Evolutionary conservation across 2,113 vertebrate genomes (phyloP).

Genomic region (Rutilus rutilus): DNA sequence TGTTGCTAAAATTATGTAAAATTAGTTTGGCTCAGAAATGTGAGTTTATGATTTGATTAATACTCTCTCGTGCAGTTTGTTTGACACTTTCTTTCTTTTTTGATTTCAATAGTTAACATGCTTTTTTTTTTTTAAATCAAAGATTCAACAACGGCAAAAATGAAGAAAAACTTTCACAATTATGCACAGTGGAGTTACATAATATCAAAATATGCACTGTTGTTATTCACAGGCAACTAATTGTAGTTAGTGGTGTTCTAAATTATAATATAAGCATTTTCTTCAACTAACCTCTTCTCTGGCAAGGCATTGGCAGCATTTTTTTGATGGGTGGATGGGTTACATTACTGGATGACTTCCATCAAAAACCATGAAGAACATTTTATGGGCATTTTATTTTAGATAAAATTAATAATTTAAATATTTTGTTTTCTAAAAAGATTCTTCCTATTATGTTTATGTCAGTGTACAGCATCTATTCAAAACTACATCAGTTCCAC

Average conservation of each 20-base stretch:
- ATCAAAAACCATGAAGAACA: background rate
- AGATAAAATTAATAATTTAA: background rate
- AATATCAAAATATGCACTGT: constrained; percentile 38
- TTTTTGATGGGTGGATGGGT: background rate
- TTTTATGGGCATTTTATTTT: background rate
- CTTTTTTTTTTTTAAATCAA: too few species aligned
- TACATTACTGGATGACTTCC: background rate
- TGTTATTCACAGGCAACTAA: constrained; percentile 26
- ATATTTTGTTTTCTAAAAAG: background rate
- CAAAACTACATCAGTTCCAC: background rate
- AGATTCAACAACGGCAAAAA: background rate
- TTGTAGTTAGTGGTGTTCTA: constrained; percentile 14
- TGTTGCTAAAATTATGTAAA: background rate
- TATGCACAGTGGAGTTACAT: constrained; percentile 30
- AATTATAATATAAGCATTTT: constrained; percentile 9
- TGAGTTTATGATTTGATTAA: constrained; percentile 14
- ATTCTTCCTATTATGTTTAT: background rate
- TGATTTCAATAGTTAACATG: too few species aligned
- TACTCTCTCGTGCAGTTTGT: background rate
- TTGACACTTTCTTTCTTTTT: background rate
- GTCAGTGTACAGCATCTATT: background rate
- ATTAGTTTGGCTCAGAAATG: constrained; percentile 23
- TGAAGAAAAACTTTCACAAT: constrained; percentile 35
- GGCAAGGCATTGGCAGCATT: background rate
- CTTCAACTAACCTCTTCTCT: background rate